Evolutionary conservation across 2,888 invertebrate species (phyloP).

Genomic region (Petrophora chlorosata): DNA sequence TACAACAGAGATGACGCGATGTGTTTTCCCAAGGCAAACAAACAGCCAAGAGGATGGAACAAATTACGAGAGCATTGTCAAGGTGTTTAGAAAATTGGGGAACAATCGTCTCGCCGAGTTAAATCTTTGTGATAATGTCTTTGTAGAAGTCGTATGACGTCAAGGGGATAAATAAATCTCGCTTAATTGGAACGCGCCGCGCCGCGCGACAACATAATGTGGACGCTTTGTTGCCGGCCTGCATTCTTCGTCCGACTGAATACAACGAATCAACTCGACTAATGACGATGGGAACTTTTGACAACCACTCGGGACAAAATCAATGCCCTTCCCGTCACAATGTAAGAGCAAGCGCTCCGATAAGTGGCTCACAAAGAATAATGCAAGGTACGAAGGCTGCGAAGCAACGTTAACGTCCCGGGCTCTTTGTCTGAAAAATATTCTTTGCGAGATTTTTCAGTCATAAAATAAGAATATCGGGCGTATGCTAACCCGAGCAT

Average conservation of each 20-base stretch:
- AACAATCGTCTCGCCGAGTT: slow-evolving; percentile 76
- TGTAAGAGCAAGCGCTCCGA: slow-evolving; percentile 39
- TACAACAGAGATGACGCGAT: slow-evolving; percentile 62
- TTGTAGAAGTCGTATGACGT: slow-evolving; percentile 65
- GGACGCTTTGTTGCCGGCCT: slow-evolving; percentile 67
- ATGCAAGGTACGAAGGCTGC: slow-evolving; percentile 35
- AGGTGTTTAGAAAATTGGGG: slow-evolving; percentile 80
- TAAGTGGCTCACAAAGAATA: slow-evolving; percentile 29
- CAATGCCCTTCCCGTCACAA: slow-evolving; percentile 42
- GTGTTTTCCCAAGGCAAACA: slow-evolving; percentile 72
- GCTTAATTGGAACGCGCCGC: slow-evolving; percentile 75
- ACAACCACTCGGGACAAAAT: slow-evolving; percentile 53
- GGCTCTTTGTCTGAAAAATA: slow-evolving; percentile 46
- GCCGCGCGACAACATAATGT: slow-evolving; percentile 75
- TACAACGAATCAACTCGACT: slow-evolving; percentile 64
- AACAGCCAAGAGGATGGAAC: slow-evolving; percentile 71
- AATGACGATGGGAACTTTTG: slow-evolving; percentile 68
- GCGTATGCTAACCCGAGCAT: slow-evolving; percentile 65
- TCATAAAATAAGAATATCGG: slow-evolving; percentile 70
- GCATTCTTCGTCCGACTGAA: slow-evolving; percentile 67
- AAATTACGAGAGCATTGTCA: slow-evolving; percentile 75
- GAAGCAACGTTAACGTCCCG: slow-evolving; percentile 27
- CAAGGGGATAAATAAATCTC: slow-evolving; percentile 76
- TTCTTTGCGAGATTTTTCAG: slow-evolving; percentile 59
- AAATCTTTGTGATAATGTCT: slow-evolving; percentile 77